Percentiles rank a stretch among this genome's conserved stretches.
phyloP scores from a whole-genome alignment of 2,797 vertebrate genomes.

The Botia almorhae region DNA sequence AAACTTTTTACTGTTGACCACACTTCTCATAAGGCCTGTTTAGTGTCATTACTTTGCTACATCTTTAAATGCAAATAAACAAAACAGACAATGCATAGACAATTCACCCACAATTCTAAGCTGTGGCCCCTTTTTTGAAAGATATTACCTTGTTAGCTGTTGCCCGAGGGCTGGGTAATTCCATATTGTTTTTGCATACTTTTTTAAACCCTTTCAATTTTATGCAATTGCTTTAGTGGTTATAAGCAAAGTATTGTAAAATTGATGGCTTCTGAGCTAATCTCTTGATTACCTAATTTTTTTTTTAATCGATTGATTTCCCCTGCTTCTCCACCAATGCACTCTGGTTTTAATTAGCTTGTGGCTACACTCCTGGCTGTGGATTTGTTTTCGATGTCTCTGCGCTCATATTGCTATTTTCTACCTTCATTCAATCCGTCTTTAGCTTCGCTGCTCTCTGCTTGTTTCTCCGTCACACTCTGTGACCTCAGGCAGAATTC shows the following conservation, averaged over 20 bases:
- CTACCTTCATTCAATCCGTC: conserved; percentile 27
- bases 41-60: not conserved
- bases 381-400: conserved; percentile 20
- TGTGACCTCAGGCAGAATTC: conserved; percentile 68
- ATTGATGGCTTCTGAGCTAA: conserved; percentile 59
- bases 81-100: not conserved
- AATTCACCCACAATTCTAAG: not conserved
- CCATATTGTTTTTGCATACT: not conserved
- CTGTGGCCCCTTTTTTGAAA: not conserved
- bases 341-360: conserved; percentile 39
- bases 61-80: not conserved
- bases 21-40: not conserved
- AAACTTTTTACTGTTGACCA: not conserved
- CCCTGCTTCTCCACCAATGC: not conserved
- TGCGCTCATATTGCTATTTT: conserved; percentile 40
- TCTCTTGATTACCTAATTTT: conserved; percentile 64
- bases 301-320: conserved; percentile 46
- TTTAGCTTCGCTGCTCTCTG: conserved; percentile 10
- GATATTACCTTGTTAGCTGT: not conserved
- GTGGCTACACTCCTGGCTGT: conserved; percentile 17
- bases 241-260: conserved; percentile 54
- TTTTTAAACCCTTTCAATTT: conserved; percentile 1
- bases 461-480: conserved; percentile 66
- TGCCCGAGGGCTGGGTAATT: not conserved
- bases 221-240: conserved; percentile 60